Conservation (phyloP, 2,113 vertebrate species). For the Strix aluco region DNA sequence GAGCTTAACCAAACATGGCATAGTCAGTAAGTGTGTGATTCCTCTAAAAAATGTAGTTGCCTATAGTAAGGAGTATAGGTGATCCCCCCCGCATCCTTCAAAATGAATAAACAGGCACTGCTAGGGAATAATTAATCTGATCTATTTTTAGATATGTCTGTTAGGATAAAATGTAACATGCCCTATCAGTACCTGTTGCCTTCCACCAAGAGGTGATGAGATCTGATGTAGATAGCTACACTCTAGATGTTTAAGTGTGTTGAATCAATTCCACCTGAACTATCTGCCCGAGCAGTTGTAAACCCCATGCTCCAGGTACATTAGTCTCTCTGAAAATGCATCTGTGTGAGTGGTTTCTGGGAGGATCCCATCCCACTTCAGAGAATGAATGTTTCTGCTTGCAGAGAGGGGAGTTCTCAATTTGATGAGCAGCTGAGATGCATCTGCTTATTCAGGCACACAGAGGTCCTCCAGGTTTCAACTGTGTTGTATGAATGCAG, state of each 20-base stretch:
- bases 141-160: background rate
- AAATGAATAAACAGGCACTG: background rate
- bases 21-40: rapidly evolving
- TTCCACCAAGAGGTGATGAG: background rate
- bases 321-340: background rate
- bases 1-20: background rate
- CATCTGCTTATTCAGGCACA: background rate
- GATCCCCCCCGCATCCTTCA: background rate
- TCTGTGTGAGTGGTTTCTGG: background rate
- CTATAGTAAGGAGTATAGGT: background rate
- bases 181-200: background rate
- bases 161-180: background rate
- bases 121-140: background rate
- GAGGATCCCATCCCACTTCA: background rate
- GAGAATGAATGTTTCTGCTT: background rate
- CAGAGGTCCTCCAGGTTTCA: background rate
- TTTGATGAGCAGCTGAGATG: background rate
- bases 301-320: background rate
- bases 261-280: background rate
- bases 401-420: background rate
- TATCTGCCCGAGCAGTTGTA: background rate
- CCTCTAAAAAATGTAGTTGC: background rate
- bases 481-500: background rate
- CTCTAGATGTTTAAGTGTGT: background rate
- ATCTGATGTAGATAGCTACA: background rate